Conservation (phyloP, 2,113 vertebrate genomes). For the Formicarius rufipectus region DNA sequence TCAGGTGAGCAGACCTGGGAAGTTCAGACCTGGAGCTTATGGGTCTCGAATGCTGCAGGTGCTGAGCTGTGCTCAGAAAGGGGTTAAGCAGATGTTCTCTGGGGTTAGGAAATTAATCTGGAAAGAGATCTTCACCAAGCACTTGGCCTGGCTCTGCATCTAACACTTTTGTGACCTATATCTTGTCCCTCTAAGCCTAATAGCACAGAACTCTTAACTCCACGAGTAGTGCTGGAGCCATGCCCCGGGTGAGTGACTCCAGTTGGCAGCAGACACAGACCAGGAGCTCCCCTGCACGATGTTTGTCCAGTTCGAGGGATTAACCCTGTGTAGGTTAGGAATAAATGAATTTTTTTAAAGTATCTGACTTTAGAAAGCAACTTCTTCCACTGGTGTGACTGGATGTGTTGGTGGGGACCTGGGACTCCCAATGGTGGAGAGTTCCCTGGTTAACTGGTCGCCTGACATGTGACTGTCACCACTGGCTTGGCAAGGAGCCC, state of each 20-base stretch:
- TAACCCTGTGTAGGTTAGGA: accelerated
- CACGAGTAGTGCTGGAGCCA: neutral
- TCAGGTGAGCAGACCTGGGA: accelerated
- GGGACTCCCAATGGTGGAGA: neutral
- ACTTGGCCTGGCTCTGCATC: neutral
- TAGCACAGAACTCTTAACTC: neutral
- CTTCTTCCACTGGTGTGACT: accelerated
- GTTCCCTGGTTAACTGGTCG: neutral
- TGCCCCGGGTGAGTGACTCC: neutral
- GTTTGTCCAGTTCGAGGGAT: accelerated
- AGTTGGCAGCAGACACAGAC: accelerated
- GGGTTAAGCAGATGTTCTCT: neutral
- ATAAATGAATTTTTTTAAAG: neutral
- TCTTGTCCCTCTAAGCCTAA: neutral
- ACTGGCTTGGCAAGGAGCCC: neutral
- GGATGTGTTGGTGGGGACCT: neutral
- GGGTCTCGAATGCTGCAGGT: neutral
- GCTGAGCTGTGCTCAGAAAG: neutral
- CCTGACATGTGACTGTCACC: neutral
- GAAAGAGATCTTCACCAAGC: neutral
- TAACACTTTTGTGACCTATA: neutral
- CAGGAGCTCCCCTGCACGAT: neutral
- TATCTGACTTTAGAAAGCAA: neutral
- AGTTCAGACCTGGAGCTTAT: neutral
- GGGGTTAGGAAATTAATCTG: neutral